Evolutionary conservation across 2,113 vertebrate species (phyloP).

Genomic region (Daubentonia madagascariensis): DNA sequence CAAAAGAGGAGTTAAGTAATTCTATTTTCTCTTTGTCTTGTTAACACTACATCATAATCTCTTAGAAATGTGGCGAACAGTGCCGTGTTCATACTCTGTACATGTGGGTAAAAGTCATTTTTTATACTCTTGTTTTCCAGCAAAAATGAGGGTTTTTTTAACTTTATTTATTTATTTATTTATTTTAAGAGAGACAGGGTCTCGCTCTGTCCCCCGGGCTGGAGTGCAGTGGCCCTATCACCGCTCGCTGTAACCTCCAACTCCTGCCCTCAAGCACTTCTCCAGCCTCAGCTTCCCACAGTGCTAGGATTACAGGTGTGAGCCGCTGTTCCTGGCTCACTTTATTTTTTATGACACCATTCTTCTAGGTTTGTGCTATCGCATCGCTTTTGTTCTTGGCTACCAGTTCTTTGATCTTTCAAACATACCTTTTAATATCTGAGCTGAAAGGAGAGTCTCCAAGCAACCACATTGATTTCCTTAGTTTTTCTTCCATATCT

Average conservation of each 20-base stretch:
- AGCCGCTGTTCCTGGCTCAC: neutral
- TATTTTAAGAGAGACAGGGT: too few species aligned
- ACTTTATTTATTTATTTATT: neutral
- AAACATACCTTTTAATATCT: slow-evolving; percentile 22
- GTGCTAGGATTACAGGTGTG: neutral
- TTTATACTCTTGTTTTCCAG: neutral
- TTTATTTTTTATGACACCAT: neutral
- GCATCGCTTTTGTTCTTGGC: slow-evolving; percentile 38
- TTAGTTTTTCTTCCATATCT: neutral
- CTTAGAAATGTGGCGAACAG: neutral
- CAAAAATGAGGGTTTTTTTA: neutral
- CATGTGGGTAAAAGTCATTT: neutral
- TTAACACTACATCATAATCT: neutral
- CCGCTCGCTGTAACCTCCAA: too few species aligned
- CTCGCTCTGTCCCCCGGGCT: too few species aligned
- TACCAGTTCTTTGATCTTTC: slow-evolving; percentile 34
- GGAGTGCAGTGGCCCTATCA: too few species aligned
- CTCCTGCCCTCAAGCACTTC: too few species aligned
- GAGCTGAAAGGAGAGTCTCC: slow-evolving; percentile 14
- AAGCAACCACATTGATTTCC: slow-evolving; percentile 31
- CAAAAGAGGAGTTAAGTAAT: neutral
- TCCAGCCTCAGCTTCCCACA: too few species aligned
- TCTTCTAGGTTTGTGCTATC: neutral
- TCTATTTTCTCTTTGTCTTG: slow-evolving; percentile 28
- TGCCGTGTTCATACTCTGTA: neutral